phyloP scores from a whole-genome alignment of 1,140 invertebrate genomes.

The Sitophilus oryzae region DNA sequence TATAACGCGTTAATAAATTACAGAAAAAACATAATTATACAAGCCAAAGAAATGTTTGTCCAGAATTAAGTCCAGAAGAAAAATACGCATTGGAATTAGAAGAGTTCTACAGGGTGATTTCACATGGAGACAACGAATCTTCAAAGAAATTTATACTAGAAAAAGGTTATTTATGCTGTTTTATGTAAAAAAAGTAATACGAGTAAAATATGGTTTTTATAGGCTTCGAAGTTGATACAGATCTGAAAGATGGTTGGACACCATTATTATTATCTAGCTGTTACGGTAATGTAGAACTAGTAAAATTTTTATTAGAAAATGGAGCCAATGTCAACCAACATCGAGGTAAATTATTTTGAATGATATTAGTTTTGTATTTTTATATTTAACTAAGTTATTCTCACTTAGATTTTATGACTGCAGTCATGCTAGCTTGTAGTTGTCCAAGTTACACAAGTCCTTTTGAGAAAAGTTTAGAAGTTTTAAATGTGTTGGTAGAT shows the following conservation, averaged over 20 bases:
- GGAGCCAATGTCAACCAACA: constrained; percentile 33
- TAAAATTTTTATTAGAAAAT: constrained; percentile 25
- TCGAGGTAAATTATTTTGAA: constrained; percentile 27
- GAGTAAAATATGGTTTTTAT: neutral
- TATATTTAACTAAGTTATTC: neutral
- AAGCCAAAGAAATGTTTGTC: too few relatives aligned
- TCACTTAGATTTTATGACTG: constrained; percentile 30
- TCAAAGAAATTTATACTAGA: too few relatives aligned
- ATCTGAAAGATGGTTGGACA: constrained; percentile 33
- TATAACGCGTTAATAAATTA: too few relatives aligned
- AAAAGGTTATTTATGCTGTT: too few relatives aligned
- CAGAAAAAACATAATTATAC: too few relatives aligned
- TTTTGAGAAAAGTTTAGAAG: constrained; percentile 25
- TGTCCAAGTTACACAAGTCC: constrained; percentile 27
- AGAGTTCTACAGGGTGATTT: too few relatives aligned
- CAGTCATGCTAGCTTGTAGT: constrained; percentile 36
- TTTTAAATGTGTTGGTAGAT: constrained; percentile 31
- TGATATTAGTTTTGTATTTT: constrained; percentile 10
- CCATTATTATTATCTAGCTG: constrained; percentile 33
- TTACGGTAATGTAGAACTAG: constrained; percentile 28
- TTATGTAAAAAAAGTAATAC: neutral
- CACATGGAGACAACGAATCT: too few relatives aligned
- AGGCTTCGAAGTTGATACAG: constrained; percentile 30
- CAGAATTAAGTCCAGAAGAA: too few relatives aligned
- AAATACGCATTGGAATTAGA: too few relatives aligned